These are phyloP conservation scores for Norana najaformis DNA, from an alignment of 2,888 invertebrate species.

Conservation along the genomic window DNA sequence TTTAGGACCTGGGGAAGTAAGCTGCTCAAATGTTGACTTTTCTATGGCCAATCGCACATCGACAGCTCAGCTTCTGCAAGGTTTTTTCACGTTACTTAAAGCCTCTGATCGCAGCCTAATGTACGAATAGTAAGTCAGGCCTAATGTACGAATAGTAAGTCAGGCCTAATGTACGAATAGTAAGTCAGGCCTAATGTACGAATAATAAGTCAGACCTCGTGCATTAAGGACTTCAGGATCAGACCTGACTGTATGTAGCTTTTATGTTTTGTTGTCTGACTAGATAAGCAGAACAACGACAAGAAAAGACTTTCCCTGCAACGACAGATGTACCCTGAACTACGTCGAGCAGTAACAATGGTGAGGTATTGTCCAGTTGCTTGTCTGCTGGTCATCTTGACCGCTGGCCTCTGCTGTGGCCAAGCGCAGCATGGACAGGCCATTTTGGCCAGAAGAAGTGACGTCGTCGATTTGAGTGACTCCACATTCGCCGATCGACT, in stretches of 20 bases:
- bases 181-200: neutral
- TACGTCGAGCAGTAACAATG: no score
- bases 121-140: neutral
- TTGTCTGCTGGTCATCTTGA: neutral
- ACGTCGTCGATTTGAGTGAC: constrained; percentile 64
- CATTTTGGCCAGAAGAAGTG: constrained; percentile 52
- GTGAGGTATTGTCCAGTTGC: neutral
- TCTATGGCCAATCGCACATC: neutral
- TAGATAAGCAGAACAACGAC: no score
- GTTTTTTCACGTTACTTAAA: neutral
- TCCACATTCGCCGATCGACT: constrained; percentile 60
- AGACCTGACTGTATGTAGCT: no score
- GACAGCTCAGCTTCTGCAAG: neutral
- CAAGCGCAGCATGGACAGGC: neutral
- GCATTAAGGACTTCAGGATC: no score
- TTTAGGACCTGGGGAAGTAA: neutral
- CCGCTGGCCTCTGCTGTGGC: neutral
- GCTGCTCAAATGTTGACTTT: neutral
- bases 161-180: neutral
- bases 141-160: neutral
- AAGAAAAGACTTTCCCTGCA: neutral
- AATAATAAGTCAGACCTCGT: neutral
- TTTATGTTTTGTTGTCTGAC: no score
- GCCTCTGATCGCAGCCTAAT: neutral
- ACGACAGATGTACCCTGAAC: neutral